These are phyloP conservation scores for Euleptes europaea DNA, from an alignment of 2,113 vertebrate species.

Conservation along the genomic window DNA sequence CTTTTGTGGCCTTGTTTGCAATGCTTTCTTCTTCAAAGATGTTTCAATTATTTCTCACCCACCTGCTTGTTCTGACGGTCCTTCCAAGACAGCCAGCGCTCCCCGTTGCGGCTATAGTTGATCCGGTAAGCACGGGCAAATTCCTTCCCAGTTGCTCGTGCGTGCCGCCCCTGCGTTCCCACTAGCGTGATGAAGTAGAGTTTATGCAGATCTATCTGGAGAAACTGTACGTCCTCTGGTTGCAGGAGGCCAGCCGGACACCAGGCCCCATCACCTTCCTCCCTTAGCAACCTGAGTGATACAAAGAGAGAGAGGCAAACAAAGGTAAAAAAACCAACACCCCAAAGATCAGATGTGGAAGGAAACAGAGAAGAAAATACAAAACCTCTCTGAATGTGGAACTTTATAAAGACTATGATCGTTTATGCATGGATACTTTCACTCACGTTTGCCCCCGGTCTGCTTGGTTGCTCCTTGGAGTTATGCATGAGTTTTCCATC, in stretches of 20 bases:
- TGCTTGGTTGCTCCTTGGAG: too few species aligned
- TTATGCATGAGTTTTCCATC: too few species aligned
- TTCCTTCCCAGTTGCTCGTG: constrained; percentile 84
- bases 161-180: constrained; percentile 89
- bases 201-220: constrained; percentile 86
- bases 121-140: constrained; percentile 85
- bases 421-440: too few species aligned
- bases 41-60: not conserved
- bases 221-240: constrained; percentile 85
- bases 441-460: too few species aligned
- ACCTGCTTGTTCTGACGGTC: constrained; percentile 82
- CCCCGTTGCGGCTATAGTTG: constrained; percentile 86
- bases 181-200: constrained; percentile 88
- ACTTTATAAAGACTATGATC: not conserved
- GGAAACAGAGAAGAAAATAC: not conserved
- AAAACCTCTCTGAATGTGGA: not conserved
- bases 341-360: not conserved
- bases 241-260: constrained; percentile 84
- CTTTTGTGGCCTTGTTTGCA: not conserved
- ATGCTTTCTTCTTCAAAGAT: not conserved
- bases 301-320: not conserved
- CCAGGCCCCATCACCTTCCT: constrained; percentile 91
- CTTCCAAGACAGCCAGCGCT: constrained; percentile 86
- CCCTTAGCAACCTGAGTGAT: constrained; percentile 79
- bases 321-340: not conserved